Evolutionary conservation across 2,888 invertebrate genomes (phyloP), one percentile per base, ranked within the genome.

Genomic region (Himalopsyche tibetana): DNA sequence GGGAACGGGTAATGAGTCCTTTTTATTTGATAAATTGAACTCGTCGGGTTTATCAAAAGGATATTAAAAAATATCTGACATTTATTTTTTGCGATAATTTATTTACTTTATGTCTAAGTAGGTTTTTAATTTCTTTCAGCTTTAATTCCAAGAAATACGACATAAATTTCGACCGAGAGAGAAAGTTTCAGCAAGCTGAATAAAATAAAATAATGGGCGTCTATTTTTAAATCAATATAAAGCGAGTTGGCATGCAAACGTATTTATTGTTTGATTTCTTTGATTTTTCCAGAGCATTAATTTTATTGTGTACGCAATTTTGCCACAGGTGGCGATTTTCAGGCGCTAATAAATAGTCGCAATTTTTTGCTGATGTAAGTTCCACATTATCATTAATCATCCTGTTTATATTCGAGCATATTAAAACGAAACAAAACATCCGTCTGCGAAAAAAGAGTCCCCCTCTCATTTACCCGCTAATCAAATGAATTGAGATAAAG

Each of bases 371-470:
- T 74, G 74, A 28, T 74, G 74, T 38, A 28, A 74, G 74, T 38
- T 19, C 5, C 5, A 74, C 12, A 36, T 36, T 15, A 9, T 74
- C 74, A 38, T 36, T 36, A 36, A 74, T 36, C 63, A 63, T 38
- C 12, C 74, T 74, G 74, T 38, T 74, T 74, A 4, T 38, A 74
- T 36, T 28, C 74, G 15, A 74, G 12, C 74, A 36, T 36, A 74
- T 74, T 74, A 15, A 51, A 74, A 74, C 74, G 74, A 74, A 36
- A 74, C 36, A 36, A 74, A 74, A 74, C 38, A 74, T 74, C 28
- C 38, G 74, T 15, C 12, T 12, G 38, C 74, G 6, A 63, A 63
- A 63, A 63, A 56, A n/a, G 56, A 56, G 19, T 19, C 15, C 63
- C 28, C 19, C 28, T 28, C 63, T 28, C 28, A 36, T 74, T 36